phyloP scores from a whole-genome alignment of 2,797 vertebrate species.

The Sarcoramphus papa region DNA sequence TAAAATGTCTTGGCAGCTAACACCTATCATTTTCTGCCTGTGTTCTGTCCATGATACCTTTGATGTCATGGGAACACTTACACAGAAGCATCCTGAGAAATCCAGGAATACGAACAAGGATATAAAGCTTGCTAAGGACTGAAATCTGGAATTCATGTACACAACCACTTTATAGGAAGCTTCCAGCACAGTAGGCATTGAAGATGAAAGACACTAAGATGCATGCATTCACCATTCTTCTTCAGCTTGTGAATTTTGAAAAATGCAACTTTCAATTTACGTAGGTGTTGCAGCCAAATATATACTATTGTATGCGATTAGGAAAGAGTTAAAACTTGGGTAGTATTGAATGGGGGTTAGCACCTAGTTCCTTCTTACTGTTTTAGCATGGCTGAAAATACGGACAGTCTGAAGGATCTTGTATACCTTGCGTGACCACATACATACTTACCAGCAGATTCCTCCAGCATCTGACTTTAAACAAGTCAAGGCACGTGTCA shows the following conservation, averaged over 20 bases:
- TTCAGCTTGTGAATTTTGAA: background rate
- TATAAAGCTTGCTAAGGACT: background rate
- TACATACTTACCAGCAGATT: background rate
- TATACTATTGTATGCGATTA: background rate
- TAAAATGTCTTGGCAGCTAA: constrained; percentile 34
- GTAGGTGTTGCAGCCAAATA: background rate
- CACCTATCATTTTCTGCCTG: constrained; percentile 35
- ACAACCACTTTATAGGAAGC: background rate
- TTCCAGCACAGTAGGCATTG: background rate
- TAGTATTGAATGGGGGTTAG: background rate
- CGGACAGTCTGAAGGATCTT: background rate
- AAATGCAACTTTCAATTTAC: background rate
- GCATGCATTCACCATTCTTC: background rate
- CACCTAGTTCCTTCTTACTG: background rate
- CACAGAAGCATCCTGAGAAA: background rate
- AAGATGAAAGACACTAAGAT: background rate
- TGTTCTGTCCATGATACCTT: constrained; percentile 30
- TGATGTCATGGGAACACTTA: constrained; percentile 54
- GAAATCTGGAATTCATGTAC: constrained; percentile 11
- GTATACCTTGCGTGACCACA: background rate
- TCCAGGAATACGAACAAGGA: background rate
- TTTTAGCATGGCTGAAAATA: background rate
- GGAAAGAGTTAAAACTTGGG: background rate
- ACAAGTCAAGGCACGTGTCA: background rate
- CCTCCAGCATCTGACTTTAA: background rate